Evolutionary conservation across 2,888 invertebrate genomes (phyloP).

Genomic region (Phyllotreta striolata): DNA sequence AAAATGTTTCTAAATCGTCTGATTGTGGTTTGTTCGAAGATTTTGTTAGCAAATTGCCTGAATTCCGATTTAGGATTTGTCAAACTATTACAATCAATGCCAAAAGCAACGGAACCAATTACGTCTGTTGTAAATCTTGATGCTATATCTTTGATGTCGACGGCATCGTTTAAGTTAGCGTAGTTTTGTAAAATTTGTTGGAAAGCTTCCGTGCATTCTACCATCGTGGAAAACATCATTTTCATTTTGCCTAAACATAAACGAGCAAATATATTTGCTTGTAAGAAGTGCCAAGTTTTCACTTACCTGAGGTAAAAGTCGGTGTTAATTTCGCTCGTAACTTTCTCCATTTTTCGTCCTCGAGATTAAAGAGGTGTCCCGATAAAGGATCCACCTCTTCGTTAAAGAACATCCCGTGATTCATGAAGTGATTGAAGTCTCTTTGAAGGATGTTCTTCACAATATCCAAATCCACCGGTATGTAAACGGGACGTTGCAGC

Average conservation of each 20-base stretch:
- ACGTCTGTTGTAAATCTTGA: constrained; percentile 67
- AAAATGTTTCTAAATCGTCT: background rate
- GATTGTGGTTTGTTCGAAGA: constrained; percentile 9
- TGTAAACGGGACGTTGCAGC: constrained; percentile 47
- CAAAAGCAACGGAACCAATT: constrained; percentile 67
- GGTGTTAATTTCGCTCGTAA: constrained; percentile 57
- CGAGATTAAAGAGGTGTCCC: constrained; percentile 48
- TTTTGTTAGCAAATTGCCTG: constrained; percentile 44
- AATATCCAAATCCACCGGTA: constrained; percentile 53
- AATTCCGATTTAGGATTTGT: constrained; percentile 64
- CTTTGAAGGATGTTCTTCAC: constrained; percentile 54
- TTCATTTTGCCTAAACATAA: constrained; percentile 64
- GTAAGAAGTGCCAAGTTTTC: background rate
- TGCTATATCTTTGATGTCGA: constrained; percentile 60
- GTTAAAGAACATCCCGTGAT: constrained; percentile 52
- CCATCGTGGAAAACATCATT: constrained; percentile 68
- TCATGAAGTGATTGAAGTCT: constrained; percentile 55
- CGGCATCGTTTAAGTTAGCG: constrained; percentile 28
- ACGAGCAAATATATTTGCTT: constrained; percentile 1
- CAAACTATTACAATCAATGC: constrained; percentile 66
- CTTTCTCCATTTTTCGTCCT: constrained; percentile 58
- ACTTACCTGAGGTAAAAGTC: constrained; percentile 41
- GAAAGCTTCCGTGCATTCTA: constrained; percentile 58
- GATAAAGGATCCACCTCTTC: constrained; percentile 52
- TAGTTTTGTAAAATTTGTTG: constrained; percentile 38